Conservation (phyloP, 2,113 vertebrate species). For the Pelmatolapia mariae region DNA sequence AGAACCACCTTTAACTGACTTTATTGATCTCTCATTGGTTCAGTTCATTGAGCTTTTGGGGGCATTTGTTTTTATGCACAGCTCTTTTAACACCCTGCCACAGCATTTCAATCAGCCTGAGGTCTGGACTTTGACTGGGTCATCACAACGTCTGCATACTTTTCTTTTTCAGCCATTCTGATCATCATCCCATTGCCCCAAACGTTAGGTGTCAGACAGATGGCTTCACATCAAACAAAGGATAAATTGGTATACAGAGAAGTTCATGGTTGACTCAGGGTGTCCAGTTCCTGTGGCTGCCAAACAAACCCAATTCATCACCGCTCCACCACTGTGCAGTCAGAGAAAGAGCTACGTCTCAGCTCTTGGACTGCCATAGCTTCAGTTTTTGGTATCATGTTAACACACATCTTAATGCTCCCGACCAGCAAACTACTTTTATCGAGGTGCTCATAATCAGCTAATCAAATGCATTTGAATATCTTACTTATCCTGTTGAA, state of each 20-base stretch:
- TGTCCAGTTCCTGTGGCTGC: too few relatives aligned
- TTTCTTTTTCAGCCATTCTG: neutral
- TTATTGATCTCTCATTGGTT: neutral
- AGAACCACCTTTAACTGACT: neutral
- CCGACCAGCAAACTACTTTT: neutral
- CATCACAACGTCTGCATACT: neutral
- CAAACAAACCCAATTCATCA: too few relatives aligned
- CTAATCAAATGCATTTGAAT: neutral
- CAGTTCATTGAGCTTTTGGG: neutral
- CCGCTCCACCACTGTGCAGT: too few relatives aligned
- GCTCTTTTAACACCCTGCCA: neutral
- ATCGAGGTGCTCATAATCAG: neutral
- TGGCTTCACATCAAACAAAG: neutral
- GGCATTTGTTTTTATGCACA: neutral
- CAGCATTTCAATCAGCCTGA: neutral
- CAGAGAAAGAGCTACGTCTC: too few relatives aligned
- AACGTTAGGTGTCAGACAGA: neutral
- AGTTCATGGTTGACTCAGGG: too few relatives aligned
- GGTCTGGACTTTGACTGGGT: neutral
- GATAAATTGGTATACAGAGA: too few relatives aligned
- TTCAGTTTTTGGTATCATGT: too few relatives aligned
- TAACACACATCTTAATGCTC: neutral
- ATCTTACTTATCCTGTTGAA: neutral
- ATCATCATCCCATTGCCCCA: neutral
- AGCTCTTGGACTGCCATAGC: too few relatives aligned